Conservation (phyloP, 2,888 invertebrate genomes). For the Melanotus villosus region DNA sequence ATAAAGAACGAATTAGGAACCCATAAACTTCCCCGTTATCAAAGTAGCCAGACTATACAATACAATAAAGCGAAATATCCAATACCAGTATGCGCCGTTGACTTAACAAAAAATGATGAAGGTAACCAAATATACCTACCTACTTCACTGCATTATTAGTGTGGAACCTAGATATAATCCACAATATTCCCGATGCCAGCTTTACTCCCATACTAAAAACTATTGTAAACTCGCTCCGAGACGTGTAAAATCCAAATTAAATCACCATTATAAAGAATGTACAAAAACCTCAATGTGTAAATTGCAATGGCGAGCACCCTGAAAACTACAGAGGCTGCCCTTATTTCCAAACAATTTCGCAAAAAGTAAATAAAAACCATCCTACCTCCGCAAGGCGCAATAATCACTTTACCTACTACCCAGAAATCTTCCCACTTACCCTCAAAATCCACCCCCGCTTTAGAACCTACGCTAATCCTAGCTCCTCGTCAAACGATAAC, state of each 20-base stretch:
- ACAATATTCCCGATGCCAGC: slow-evolving; percentile 1
- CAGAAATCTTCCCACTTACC: slow-evolving; percentile 1
- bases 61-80: not conserved
- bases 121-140: no score
- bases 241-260: not conserved
- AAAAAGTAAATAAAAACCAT: not conserved
- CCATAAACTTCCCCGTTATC: not conserved
- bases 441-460: not conserved
- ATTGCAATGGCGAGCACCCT: not conserved
- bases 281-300: slow-evolving; percentile 8
- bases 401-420: not conserved
- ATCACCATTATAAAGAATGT: not conserved
- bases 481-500: not conserved
- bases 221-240: slow-evolving; percentile 5
- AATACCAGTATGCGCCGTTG: not conserved
- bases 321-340: not conserved
- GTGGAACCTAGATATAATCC: slow-evolving; percentile 1
- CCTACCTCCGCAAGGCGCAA: not conserved
- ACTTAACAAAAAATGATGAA: not conserved
- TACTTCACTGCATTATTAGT: not conserved
- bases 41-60: not conserved
- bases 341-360: not conserved
- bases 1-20: not conserved
- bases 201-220: not conserved
- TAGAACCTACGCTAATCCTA: not conserved